Base-by-base conservation (phyloP, 2,888 invertebrate species). In the Cephus runcator region DNA sequence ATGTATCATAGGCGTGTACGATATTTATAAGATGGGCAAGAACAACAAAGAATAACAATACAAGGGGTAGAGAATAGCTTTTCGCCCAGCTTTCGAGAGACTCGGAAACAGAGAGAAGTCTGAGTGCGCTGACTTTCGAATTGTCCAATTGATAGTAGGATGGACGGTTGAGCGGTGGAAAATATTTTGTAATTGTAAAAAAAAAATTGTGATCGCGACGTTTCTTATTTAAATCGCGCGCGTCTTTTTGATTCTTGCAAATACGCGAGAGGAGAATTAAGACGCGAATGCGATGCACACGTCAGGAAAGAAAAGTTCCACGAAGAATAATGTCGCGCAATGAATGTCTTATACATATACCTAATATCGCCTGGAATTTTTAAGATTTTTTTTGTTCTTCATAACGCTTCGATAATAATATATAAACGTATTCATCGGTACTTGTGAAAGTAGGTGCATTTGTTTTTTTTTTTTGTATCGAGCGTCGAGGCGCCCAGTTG, bases 151-250 rank as follows among this genome's bases (percentile, higher is more conserved):
- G 23, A 56, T 23, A 56, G 23, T 15, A 56, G 56, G 56, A 9
- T 23, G 56, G 2, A 56, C 23, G 9, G 6, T 56, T 75, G 76
- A 74, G 77, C 73, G 73, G 69, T 76, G 78, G 78, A 81, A 83
- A 83, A 79, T 85, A 85, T 85, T 87, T 87, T 86, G 69, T 84
- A 83, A 83, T 73, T 83, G 81, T 82, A 81, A 83, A 82, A 76
- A 81, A 81, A 77, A 69, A 76, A 75, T 71, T n/a, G 69, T 30
- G 36, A n/a, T 31, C 30, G 56, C 15, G 12, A 71, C 71, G 71
- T 71, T 71, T 71, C 71, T n/a, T 71, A 73, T 56, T 73, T 15
- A 75, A 77, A 76, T 77, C 30, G 36, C 75, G 69, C 73, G 75
- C n/a, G 71, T 75, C 40, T 75, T 69, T 76, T 69, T 68, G 75